These are phyloP conservation scores for Thripadectes ignobilis DNA, from an alignment of 2,797 vertebrate species.

Conservation along the genomic window DNA sequence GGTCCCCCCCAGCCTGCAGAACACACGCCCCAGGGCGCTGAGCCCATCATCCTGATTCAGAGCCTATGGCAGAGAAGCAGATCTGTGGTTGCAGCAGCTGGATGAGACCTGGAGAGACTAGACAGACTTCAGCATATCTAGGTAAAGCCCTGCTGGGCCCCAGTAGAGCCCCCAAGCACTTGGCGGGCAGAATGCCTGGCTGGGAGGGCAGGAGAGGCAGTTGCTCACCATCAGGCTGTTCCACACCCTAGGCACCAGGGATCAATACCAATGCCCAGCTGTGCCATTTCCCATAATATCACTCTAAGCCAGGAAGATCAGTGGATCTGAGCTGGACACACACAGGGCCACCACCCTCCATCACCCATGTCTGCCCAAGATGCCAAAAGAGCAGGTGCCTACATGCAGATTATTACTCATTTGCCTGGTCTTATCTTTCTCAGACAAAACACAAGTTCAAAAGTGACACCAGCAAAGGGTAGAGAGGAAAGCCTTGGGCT, in stretches of 20 bases:
- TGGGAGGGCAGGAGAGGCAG: accelerated
- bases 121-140: accelerated
- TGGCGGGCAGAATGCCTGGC: neutral
- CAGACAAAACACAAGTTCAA: neutral
- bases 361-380: neutral
- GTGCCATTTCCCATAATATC: neutral
- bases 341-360: neutral
- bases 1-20: neutral
- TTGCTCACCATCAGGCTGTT: neutral
- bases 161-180: neutral
- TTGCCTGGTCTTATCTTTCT: neutral
- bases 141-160: neutral
- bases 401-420: neutral
- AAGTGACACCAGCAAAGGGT: neutral
- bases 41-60: neutral
- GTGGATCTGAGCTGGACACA: neutral
- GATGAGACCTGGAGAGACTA: neutral
- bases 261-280: neutral
- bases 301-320: neutral
- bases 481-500: neutral
- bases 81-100: neutral
- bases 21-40: accelerated
- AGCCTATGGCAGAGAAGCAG: accelerated
- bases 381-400: neutral
- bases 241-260: accelerated